These are phyloP conservation scores for Oryzias celebensis DNA, from an alignment of 2,113 vertebrate species.

Conservation along the genomic window DNA sequence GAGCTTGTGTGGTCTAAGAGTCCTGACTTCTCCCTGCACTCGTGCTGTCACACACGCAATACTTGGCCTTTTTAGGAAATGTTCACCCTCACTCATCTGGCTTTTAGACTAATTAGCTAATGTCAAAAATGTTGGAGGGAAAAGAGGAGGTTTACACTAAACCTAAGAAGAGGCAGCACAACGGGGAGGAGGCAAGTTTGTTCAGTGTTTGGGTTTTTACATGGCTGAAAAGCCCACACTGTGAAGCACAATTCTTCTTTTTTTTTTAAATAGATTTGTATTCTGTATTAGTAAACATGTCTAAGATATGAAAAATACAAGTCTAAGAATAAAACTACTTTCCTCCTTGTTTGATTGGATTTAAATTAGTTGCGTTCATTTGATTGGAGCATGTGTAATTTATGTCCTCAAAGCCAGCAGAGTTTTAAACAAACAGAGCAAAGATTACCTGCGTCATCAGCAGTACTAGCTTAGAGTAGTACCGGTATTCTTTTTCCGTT, in stretches of 20 bases:
- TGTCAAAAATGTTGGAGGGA: conserved; percentile 38
- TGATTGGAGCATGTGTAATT: conserved; percentile 14
- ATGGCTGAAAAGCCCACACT: background rate
- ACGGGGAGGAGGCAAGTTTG: background rate
- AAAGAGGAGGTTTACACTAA: conserved; percentile 20
- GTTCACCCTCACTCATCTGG: conserved; percentile 58
- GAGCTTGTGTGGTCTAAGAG: conserved; percentile 58
- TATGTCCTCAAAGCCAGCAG: conserved; percentile 6
- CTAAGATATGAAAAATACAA: conserved; percentile 16
- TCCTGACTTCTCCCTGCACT: conserved; percentile 22
- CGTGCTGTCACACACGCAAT: conserved; percentile 31
- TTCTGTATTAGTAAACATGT: background rate
- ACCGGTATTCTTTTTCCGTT: too few species aligned
- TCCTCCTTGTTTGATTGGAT: conserved; percentile 7
- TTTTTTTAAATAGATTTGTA: background rate
- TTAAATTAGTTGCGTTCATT: conserved; percentile 14
- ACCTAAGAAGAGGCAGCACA: background rate
- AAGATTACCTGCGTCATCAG: background rate
- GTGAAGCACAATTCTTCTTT: conserved; percentile 1
- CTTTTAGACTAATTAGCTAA: conserved; percentile 50
- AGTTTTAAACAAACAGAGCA: conserved; percentile 2
- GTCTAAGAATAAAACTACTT: conserved; percentile 34
- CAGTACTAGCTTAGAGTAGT: background rate
- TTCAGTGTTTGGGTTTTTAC: conserved; percentile 1
- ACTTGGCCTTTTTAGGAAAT: conserved; percentile 75